Percentiles rank a stretch among this genome's conserved stretches.
phyloP scores from a whole-genome alignment of 2,888 invertebrate genomes.

The Napeogenes sylphis region DNA sequence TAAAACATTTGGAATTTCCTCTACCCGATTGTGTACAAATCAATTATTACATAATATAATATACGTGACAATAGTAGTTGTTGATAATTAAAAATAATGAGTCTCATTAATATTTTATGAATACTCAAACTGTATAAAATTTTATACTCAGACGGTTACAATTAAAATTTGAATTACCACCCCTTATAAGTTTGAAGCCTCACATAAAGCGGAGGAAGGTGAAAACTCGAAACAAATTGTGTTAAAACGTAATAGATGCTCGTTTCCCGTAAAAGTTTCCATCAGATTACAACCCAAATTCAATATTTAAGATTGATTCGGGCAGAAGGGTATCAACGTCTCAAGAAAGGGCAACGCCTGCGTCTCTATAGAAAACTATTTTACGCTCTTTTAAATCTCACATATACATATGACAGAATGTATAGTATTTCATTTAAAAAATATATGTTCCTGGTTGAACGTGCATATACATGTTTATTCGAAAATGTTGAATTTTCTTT shows the following conservation, averaged over 20 bases:
- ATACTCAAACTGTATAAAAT: constrained; percentile 23
- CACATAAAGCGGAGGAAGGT: constrained; percentile 47
- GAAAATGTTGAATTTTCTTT: too few relatives aligned
- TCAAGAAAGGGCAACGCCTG: constrained; percentile 42
- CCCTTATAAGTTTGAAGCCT: constrained; percentile 53
- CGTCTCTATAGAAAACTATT: constrained; percentile 13
- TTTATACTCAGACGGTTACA: constrained; percentile 45
- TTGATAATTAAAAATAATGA: neutral
- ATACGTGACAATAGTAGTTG: too few relatives aligned
- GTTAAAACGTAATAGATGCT: constrained; percentile 76
- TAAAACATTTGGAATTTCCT: too few relatives aligned
- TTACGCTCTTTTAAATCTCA: neutral
- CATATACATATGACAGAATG: too few relatives aligned
- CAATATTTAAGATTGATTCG: constrained; percentile 78
- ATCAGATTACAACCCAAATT: constrained; percentile 74
- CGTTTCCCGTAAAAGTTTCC: constrained; percentile 74
- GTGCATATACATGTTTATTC: too few relatives aligned
- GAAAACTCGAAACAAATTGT: constrained; percentile 74
- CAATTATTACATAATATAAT: too few relatives aligned
- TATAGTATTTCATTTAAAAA: too few relatives aligned
- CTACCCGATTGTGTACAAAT: too few relatives aligned
- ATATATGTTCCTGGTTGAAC: too few relatives aligned
- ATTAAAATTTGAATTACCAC: constrained; percentile 59
- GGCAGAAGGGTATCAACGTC: constrained; percentile 61
- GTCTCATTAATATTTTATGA: constrained; percentile 20